A percentile compares a stretch with the other conserved stretches of the same genome.
These are phyloP conservation scores for Meandrina meandrites DNA, from an alignment of 92 coral and sea anemone genomes.

Conservation along the genomic window DNA sequence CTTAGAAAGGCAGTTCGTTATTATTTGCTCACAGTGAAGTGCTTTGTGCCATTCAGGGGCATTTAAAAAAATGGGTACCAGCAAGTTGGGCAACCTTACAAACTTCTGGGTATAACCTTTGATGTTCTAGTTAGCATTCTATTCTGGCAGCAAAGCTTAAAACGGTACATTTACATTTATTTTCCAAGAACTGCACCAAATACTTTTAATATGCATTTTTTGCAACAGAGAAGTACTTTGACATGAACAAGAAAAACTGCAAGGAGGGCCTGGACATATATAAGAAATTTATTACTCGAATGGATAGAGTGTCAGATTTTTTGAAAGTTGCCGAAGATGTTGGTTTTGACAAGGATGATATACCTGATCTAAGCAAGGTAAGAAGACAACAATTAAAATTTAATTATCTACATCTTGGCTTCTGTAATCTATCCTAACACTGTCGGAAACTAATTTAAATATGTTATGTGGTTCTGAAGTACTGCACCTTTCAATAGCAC, in stretches of 20 bases:
- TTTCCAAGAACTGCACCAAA: neutral
- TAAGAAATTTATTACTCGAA: slow-evolving; percentile 88
- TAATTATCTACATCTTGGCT: neutral
- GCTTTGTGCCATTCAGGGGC: no score
- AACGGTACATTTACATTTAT: neutral
- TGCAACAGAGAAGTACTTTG: slow-evolving; percentile 89
- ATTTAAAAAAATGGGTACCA: no score
- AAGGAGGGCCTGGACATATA: slow-evolving; percentile 90
- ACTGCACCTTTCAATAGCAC: no score
- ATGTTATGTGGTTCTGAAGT: no score
- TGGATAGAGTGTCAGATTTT: slow-evolving; percentile 93
- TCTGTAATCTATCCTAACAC: no score
- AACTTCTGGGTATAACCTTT: no score
- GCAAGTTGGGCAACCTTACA: no score
- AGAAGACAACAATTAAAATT: neutral
- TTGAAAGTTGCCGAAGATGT: slow-evolving; percentile 97
- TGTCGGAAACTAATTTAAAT: no score
- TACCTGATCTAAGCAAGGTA: slow-evolving; percentile 98
- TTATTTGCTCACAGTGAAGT: no score
- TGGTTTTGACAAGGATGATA: slow-evolving; percentile 95
- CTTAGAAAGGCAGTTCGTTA: no score
- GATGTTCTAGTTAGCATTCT: no score
- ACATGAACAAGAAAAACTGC: slow-evolving; percentile 95
- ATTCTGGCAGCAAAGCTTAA: no score
- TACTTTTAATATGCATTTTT: neutral